phyloP scores from a whole-genome alignment of 2,797 vertebrate genomes.

The Siniperca obscura region DNA sequence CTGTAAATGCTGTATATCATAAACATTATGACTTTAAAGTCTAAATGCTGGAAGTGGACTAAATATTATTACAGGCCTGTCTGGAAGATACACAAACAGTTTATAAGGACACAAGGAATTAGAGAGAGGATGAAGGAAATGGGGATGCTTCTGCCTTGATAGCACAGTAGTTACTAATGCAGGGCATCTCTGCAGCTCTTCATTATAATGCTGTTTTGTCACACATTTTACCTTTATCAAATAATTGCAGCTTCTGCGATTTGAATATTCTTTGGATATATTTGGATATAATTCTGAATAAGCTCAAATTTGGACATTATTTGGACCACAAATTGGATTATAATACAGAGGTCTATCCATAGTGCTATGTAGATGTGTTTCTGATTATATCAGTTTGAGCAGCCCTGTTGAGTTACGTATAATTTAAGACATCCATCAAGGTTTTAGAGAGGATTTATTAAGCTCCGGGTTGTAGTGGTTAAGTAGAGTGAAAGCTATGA shows the following conservation, averaged over 20 bases:
- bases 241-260: no score
- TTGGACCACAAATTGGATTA: not conserved
- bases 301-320: not conserved
- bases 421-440: slow-evolving; percentile 29
- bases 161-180: not conserved
- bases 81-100: slow-evolving; percentile 38
- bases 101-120: slow-evolving; percentile 29
- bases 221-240: no score
- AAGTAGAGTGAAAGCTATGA: slow-evolving; percentile 15
- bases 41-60: slow-evolving; percentile 34
- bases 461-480: not conserved
- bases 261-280: no score
- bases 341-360: not conserved
- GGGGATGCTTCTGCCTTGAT: not conserved
- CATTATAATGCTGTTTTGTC: no score
- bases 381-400: slow-evolving; percentile 21
- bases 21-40: slow-evolving; percentile 42
- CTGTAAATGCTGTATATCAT: slow-evolving; percentile 38
- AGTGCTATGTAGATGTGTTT: not conserved
- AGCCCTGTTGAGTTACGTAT: slow-evolving; percentile 29
- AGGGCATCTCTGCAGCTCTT: no score
- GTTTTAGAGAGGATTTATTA: slow-evolving; percentile 13
- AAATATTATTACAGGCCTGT: slow-evolving; percentile 50
- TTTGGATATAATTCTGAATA: not conserved
- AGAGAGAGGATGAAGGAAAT: not conserved